Conservation (phyloP, 2,113 vertebrate species). For the Ellobius talpinus region DNA sequence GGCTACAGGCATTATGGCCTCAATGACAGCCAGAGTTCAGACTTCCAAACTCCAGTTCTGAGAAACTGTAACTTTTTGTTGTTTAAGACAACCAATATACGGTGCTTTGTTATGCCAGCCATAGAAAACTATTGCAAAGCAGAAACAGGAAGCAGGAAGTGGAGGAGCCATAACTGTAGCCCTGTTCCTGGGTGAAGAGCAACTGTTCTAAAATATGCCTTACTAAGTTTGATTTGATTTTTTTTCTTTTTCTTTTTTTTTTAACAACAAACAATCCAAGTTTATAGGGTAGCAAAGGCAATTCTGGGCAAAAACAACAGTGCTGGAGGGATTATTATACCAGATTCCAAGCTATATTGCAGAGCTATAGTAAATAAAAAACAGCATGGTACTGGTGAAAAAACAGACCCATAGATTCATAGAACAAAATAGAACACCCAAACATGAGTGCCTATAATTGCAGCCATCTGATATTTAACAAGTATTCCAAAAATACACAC, state of each 20-base stretch:
- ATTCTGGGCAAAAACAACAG: not conserved
- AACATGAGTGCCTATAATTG: not conserved
- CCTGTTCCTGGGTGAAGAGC: not conserved
- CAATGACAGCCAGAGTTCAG: not conserved
- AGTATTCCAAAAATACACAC: not conserved
- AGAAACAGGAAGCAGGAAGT: not conserved
- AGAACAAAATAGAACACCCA: not conserved
- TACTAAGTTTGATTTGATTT: not conserved
- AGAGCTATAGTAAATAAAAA: not conserved
- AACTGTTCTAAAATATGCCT: not conserved
- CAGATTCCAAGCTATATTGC: not conserved
- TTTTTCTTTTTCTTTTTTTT: no score
- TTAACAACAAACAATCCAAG: not conserved
- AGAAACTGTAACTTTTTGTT: not conserved
- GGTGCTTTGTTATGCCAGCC: not conserved
- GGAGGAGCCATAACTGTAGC: not conserved
- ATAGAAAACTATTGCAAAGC: not conserved
- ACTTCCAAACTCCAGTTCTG: not conserved
- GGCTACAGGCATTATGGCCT: not conserved
- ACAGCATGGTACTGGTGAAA: not conserved
- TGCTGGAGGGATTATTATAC: not conserved
- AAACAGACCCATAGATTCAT: not conserved
- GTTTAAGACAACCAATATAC: not conserved
- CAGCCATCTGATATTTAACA: not conserved
- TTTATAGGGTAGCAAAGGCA: not conserved